Evolutionary conservation across 2,113 vertebrate genomes (phyloP).

Genomic region (Mormoops blainvillei): DNA sequence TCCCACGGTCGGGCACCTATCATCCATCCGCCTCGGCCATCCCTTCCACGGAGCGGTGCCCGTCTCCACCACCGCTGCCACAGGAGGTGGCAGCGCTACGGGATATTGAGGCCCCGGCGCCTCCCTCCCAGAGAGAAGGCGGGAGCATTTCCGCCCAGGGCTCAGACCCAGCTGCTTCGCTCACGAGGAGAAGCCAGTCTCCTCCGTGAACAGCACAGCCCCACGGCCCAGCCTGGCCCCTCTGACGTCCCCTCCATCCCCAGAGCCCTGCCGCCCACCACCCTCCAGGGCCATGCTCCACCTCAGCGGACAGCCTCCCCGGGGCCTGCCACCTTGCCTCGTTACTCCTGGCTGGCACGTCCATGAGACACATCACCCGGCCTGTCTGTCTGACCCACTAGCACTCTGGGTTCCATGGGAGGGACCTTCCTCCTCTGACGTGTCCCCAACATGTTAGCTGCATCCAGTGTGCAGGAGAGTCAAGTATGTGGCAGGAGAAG

Average conservation of each 20-base stretch:
- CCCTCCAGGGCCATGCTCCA: no score
- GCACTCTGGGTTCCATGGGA: not conserved
- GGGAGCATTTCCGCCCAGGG: not conserved
- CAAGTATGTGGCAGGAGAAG: not conserved
- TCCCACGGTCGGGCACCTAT: no score
- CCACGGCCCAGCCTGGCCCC: not conserved
- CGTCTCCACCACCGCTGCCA: not conserved
- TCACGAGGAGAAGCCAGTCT: not conserved
- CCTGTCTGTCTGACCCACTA: not conserved
- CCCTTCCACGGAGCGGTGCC: not conserved
- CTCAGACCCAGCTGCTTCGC: not conserved
- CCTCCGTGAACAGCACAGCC: not conserved
- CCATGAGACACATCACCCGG: not conserved
- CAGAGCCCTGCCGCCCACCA: not conserved
- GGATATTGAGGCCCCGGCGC: no score
- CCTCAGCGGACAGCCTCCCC: no score
- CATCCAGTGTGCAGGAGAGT: rapidly evolving
- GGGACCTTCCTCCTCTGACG: no score
- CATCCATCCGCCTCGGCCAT: no score
- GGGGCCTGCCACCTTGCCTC: no score
- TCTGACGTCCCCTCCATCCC: rapidly evolving
- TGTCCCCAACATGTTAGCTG: not conserved
- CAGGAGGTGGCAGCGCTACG: not conserved
- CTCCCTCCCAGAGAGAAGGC: not conserved
- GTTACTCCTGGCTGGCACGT: not conserved